Evolutionary conservation across 2,888 invertebrate genomes (phyloP).

Genomic region (Adineta ricciae): DNA sequence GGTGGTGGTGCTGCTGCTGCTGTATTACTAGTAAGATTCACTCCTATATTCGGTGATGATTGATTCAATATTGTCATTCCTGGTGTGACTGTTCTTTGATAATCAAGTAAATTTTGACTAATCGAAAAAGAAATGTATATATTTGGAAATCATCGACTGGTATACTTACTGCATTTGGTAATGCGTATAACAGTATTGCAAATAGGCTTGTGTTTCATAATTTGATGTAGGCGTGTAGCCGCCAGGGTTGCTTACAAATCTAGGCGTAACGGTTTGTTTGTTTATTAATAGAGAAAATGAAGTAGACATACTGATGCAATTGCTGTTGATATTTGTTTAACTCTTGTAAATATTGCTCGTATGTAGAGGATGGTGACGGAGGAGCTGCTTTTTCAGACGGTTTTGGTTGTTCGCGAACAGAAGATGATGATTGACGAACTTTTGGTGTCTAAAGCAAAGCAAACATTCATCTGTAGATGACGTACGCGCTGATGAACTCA

Average conservation of each 20-base stretch:
- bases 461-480: background rate
- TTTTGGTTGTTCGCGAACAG: background rate
- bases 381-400: background rate
- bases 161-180: constrained; percentile 11
- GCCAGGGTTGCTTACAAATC: background rate
- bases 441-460: background rate
- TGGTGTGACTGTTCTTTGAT: background rate
- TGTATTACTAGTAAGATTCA: background rate
- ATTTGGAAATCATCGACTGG: background rate
- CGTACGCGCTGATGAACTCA: background rate
- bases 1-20: background rate
- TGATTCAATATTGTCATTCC: background rate
- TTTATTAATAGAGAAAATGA: background rate
- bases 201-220: background rate
- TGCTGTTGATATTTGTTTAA: background rate
- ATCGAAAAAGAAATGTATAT: background rate
- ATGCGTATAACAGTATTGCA: constrained; percentile 4
- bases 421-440: background rate
- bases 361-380: background rate
- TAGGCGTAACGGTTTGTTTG: background rate
- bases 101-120: background rate
- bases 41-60: background rate
- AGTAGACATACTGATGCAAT: background rate
- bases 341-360: background rate
- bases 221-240: background rate